A percentile compares a stretch with the other conserved stretches of the same genome.
Conservation (phyloP, 2,113 vertebrate genomes). For the Casuarius casuarius region DNA sequence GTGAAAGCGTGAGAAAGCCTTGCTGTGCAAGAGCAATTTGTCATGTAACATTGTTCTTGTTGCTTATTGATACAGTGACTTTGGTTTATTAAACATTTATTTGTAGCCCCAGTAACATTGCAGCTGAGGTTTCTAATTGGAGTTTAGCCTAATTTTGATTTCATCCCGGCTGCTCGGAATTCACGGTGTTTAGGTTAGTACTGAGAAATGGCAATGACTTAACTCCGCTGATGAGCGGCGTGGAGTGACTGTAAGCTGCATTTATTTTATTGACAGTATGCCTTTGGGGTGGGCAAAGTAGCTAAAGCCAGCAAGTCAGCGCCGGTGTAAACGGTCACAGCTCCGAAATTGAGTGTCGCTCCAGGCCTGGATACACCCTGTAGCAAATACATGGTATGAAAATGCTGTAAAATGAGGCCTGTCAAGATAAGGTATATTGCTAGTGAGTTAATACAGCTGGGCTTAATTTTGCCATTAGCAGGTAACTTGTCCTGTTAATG, state of each 20-base stretch:
- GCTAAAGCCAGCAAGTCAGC: background rate
- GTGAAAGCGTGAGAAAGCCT: background rate
- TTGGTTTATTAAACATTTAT: conserved; percentile 36
- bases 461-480: conserved; percentile 9
- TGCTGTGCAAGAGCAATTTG: background rate
- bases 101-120: background rate
- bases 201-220: background rate
- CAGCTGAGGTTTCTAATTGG: conserved; percentile 30
- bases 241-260: rapidly evolving
- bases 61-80: conserved; percentile 6
- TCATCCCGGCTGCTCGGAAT: background rate
- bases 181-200: background rate
- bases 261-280: rapidly evolving
- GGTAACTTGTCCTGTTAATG: background rate
- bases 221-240: rapidly evolving
- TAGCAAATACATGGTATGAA: background rate
- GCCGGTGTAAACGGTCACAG: background rate
- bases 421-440: background rate
- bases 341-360: background rate
- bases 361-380: background rate
- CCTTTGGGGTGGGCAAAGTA: background rate
- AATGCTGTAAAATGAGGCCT: background rate
- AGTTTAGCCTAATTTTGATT: conserved; percentile 46
- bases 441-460: background rate
- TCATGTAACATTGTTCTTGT: conserved; percentile 21